Evolutionary conservation across 2,797 vertebrate genomes (phyloP).

Genomic region (Acrossocheilus fasciatus): DNA sequence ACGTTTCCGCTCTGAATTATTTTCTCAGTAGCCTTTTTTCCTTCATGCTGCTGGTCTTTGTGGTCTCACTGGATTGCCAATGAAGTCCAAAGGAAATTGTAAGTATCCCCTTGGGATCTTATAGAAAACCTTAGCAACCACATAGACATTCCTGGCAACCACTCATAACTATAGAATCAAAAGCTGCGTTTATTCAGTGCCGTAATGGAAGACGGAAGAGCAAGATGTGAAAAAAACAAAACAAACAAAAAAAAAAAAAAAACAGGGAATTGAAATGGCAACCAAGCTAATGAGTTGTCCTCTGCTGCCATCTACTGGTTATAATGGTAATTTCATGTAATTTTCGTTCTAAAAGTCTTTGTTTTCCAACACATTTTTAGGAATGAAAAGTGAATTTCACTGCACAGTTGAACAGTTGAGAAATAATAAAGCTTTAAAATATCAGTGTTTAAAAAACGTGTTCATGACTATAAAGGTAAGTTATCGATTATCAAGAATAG

Average conservation of each 20-base stretch:
- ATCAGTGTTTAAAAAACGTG: neutral
- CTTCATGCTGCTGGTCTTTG: conserved; percentile 5
- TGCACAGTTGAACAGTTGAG: neutral
- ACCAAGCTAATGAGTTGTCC: neutral
- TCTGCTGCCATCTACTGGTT: neutral
- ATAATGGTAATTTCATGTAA: neutral
- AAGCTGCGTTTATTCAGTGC: neutral
- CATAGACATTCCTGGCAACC: neutral
- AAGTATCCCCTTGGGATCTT: neutral
- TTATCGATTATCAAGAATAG: neutral
- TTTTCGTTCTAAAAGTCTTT: neutral
- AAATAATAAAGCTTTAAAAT: neutral
- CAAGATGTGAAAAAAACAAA: neutral
- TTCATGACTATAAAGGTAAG: neutral
- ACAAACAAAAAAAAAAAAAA: too few relatives aligned
- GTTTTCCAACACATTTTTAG: neutral
- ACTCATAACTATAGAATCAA: neutral
- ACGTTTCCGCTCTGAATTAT: conserved; percentile 53
- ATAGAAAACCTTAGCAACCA: neutral
- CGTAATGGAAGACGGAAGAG: neutral
- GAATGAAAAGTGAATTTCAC: neutral
- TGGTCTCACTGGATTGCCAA: neutral
- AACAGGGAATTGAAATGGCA: neutral
- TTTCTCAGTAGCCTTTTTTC: conserved; percentile 49
- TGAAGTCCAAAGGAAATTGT: neutral